phyloP scores from a whole-genome alignment of 2,888 invertebrate species.

The Drosophila basisetae region DNA sequence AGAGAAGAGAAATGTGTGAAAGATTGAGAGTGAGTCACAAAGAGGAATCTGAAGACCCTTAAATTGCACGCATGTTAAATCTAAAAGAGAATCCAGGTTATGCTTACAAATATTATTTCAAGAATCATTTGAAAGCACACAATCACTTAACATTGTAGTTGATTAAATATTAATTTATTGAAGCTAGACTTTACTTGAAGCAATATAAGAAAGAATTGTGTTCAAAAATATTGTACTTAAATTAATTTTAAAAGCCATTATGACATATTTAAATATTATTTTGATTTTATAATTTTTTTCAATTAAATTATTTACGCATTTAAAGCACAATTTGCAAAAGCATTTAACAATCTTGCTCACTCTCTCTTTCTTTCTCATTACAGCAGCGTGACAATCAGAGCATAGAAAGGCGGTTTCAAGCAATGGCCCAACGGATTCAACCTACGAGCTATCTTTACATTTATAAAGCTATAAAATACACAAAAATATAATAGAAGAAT shows the following conservation, averaged over 20 bases:
- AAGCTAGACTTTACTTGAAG: background rate
- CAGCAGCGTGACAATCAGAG: slow-evolving; percentile 59
- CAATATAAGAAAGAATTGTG: background rate
- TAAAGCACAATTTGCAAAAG: background rate
- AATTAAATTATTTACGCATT: background rate
- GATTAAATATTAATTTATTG: background rate
- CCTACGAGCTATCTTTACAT: slow-evolving; percentile 11
- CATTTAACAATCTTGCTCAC: background rate
- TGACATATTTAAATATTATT: background rate
- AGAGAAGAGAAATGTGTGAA: background rate
- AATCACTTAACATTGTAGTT: background rate
- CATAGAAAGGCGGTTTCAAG: slow-evolving; percentile 43
- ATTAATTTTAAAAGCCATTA: background rate
- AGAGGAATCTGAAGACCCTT: background rate
- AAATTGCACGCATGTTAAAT: background rate
- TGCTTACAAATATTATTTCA: background rate
- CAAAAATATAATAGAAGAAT: background rate
- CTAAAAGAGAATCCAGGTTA: background rate
- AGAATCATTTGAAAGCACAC: background rate
- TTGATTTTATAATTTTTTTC: background rate
- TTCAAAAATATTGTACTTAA: background rate
- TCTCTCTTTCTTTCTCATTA: slow-evolving; percentile 25
- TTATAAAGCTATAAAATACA: slow-evolving; percentile 19
- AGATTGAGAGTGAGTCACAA: background rate
- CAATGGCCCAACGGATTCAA: slow-evolving; percentile 31